These are phyloP conservation scores for Alethe castanea DNA, from an alignment of 2,113 vertebrate species.

Conservation along the genomic window DNA sequence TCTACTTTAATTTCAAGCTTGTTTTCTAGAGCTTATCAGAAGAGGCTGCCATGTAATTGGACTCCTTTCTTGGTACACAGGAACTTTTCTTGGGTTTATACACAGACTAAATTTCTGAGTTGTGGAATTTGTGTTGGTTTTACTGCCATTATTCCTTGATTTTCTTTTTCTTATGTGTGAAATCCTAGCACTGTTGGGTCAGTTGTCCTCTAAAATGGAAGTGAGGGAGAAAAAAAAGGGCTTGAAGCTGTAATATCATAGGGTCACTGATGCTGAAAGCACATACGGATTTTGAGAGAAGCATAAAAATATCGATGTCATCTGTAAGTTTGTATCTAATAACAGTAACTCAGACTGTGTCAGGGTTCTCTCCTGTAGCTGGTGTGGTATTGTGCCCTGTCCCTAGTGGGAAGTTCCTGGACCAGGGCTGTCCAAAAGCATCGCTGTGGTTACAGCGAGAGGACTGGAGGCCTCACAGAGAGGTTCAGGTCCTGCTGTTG, in stretches of 20 bases:
- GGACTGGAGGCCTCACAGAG: neutral
- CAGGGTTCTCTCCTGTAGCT: neutral
- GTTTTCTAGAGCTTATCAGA: neutral
- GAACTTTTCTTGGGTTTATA: neutral
- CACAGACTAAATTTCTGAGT: neutral
- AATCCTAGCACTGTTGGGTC: neutral
- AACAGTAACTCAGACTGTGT: neutral
- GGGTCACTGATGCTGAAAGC: neutral
- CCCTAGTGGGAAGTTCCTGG: neutral
- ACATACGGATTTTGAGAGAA: fast-evolving
- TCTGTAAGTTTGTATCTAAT: neutral
- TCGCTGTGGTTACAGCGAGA: fast-evolving
- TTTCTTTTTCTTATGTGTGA: neutral
- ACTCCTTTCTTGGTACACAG: neutral
- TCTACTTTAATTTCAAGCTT: neutral
- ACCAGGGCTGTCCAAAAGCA: neutral
- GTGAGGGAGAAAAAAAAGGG: neutral
- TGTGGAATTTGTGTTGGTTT: neutral
- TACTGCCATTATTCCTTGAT: neutral
- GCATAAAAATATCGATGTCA: neutral
- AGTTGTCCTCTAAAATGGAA: neutral
- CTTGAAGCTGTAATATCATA: neutral
- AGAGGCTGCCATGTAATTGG: neutral
- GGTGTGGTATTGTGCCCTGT: neutral
- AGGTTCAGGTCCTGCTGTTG: neutral